Evolutionary conservation across 1,140 invertebrate genomes (phyloP), one percentile per base, ranked within the genome.

Genomic region (Ceratina calcarata): DNA sequence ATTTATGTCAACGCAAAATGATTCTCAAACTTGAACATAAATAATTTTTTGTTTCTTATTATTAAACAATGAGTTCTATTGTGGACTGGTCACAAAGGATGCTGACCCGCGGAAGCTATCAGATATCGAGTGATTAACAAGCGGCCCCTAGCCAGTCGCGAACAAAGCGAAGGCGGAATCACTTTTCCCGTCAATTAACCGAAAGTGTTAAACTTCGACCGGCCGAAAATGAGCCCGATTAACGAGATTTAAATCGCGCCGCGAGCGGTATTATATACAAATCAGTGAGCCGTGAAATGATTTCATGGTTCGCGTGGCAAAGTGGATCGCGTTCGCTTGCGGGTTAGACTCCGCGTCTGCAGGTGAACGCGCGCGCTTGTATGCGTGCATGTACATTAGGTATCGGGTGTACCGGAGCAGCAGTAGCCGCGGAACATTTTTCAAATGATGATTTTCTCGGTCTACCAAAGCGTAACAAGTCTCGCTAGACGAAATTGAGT

Each of bases 271-370:
- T 45, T 15, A 37, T 62, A 32, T 75, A 84, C 79, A 80, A 84
- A 83, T 83, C 82, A 70, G 51, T 57, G 76, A 24, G 45, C 58
- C 67, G 75, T 49, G 51, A 45, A 70, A 84, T 75, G 78, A 84
- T 80, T 74, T 84, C 65, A 69, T 60, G 70, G 72, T 70, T 65
- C 53, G 27, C 24, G 24, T 12, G 55, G 55, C 76, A 84, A 77
- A 76, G 67, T 32, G n/a, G 67, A 61, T 53, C 37, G 37, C 37
- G 37, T 62, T 37, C n/a, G 45, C 49, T 64, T 1, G n/a, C n/a
- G 18, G 45, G n/a, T 74, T 55, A 64, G 55, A n/a, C 12, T 4
- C 45, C 4, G 24, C 13, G 53, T 20, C 24, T 60, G 66, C 58
- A 61, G 67, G 58, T 78, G 57, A 45, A 67, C 64, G 27, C 18